phyloP scores from a whole-genome alignment of 2,113 vertebrate species.

The Oxyruncus cristatus region DNA sequence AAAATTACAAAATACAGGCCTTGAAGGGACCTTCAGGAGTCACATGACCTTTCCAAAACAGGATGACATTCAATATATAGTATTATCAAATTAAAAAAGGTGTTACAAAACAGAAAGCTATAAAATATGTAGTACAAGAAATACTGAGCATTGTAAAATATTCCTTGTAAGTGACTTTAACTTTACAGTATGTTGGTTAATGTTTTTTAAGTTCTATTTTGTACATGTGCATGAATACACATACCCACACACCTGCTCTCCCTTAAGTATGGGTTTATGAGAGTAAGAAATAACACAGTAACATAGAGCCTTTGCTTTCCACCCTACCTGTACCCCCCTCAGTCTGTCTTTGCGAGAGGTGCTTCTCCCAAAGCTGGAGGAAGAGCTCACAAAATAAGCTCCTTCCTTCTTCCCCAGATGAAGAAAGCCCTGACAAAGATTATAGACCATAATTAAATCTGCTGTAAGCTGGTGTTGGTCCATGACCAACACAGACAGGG shows the following conservation, averaged over 20 bases:
- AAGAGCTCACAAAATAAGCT: background rate
- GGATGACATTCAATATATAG: background rate
- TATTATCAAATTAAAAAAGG: background rate
- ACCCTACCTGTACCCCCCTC: background rate
- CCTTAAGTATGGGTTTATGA: background rate
- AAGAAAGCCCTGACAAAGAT: background rate
- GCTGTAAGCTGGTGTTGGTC: background rate
- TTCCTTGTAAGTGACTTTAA: background rate
- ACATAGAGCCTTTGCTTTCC: background rate
- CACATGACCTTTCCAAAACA: background rate
- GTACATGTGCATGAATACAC: background rate
- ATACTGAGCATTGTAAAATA: background rate
- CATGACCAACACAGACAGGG: background rate
- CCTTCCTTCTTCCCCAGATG: background rate
- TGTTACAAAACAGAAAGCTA: conserved; percentile 32
- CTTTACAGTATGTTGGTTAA: background rate
- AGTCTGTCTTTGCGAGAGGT: background rate
- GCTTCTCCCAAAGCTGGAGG: background rate
- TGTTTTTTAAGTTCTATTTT: background rate
- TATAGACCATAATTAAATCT: background rate
- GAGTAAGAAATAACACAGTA: background rate
- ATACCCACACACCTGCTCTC: background rate
- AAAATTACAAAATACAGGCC: background rate
- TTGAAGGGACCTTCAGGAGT: background rate
- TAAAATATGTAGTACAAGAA: conserved; percentile 32